These are phyloP conservation scores for Aphis craccivora DNA, from an alignment of 1,140 invertebrate genomes.

Conservation along the genomic window DNA sequence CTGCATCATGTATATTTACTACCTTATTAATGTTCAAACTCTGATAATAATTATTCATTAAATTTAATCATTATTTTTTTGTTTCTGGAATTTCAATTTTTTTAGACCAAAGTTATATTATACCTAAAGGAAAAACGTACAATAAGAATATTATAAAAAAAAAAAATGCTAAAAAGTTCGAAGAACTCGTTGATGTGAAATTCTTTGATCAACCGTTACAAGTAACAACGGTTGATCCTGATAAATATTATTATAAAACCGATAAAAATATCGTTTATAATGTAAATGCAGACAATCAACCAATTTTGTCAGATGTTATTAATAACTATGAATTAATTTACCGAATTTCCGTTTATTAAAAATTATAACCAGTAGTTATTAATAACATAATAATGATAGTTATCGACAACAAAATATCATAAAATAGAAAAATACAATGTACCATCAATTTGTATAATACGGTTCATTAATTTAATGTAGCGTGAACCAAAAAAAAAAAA, in stretches of 20 bases:
- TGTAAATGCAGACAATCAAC: not conserved
- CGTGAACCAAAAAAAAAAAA: too few species aligned
- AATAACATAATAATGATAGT: too few species aligned
- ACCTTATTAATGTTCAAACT: not conserved
- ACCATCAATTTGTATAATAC: too few species aligned
- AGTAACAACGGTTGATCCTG: not conserved
- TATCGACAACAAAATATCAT: too few species aligned
- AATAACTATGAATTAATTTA: not conserved
- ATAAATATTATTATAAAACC: not conserved
- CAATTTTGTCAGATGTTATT: too few species aligned
- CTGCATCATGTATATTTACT: not conserved
- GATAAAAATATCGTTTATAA: not conserved
- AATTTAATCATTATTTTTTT: not conserved
- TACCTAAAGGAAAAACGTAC: not conserved
- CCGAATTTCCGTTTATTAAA: not conserved
- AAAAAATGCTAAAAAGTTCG: not conserved
- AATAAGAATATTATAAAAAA: not conserved
- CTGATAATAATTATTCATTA: not conserved
- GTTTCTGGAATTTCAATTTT: not conserved
- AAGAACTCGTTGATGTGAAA: accelerated
- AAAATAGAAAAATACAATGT: too few species aligned
- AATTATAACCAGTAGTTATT: too few species aligned
- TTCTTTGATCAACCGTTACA: not conserved
- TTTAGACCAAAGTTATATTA: not conserved
- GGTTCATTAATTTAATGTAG: too few species aligned